These are phyloP conservation scores for Salvelinus sp. DNA, from an alignment of 2,113 vertebrate genomes.

Conservation along the genomic window DNA sequence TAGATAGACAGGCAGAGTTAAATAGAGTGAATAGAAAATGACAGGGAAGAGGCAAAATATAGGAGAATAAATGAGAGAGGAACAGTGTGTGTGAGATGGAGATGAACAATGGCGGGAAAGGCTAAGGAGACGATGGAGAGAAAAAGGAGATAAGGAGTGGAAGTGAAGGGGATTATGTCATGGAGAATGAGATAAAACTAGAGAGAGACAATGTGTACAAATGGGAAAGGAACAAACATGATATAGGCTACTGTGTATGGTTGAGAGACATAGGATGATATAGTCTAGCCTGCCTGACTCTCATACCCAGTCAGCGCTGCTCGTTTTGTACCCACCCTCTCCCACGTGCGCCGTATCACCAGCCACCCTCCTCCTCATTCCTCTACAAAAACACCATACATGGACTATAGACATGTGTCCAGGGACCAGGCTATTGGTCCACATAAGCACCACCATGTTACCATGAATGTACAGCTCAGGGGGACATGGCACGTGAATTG, in stretches of 20 bases:
- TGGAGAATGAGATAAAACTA: conserved; percentile 49
- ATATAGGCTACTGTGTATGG: conserved; percentile 19
- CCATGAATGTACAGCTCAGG: conserved; percentile 41
- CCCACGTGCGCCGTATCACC: conserved; percentile 48
- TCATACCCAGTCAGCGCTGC: conserved; percentile 34
- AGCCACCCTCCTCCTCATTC: conserved; percentile 6
- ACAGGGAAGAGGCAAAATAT: conserved; percentile 9
- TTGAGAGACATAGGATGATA: conserved; percentile 42
- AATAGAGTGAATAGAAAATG: conserved; percentile 3
- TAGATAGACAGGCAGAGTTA: not conserved
- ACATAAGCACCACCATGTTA: conserved; percentile 29
- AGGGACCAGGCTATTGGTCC: conserved; percentile 48
- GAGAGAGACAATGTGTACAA: conserved; percentile 29
- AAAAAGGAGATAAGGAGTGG: conserved; percentile 1
- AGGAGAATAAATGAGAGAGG: conserved; percentile 1
- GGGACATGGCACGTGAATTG: conserved; percentile 45
- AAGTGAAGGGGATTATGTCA: conserved; percentile 42
- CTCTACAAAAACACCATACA: conserved; percentile 37
- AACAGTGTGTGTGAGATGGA: not conserved
- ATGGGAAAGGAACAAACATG: not conserved
- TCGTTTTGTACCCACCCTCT: conserved; percentile 23
- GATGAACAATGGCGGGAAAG: not conserved
- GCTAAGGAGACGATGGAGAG: not conserved
- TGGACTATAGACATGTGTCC: conserved; percentile 38
- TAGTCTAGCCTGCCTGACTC: conserved; percentile 29